phyloP scores from a whole-genome alignment of 2,888 invertebrate species.

The Caenorhabditis becei region DNA sequence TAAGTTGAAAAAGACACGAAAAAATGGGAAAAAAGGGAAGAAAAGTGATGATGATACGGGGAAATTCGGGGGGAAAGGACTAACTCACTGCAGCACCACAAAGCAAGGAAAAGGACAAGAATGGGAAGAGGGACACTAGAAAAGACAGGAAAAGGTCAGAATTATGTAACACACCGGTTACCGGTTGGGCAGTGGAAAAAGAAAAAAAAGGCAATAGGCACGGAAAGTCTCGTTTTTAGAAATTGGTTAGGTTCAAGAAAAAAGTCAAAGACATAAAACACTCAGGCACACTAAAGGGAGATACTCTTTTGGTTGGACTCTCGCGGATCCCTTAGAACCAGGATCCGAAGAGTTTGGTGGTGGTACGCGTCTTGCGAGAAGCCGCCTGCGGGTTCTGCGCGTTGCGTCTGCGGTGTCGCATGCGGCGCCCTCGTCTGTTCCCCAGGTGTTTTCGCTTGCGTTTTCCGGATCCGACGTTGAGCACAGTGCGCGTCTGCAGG shows the following conservation, averaged over 20 bases:
- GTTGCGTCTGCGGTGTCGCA: slow-evolving; percentile 69
- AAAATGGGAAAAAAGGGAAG: slow-evolving; percentile 4
- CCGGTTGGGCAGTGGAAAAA: slow-evolving; percentile 48
- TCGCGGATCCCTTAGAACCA: slow-evolving; percentile 40
- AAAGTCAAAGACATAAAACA: slow-evolving; percentile 32
- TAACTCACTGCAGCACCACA: slow-evolving; percentile 52
- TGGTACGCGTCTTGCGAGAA: slow-evolving; percentile 28
- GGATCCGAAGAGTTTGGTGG: slow-evolving; percentile 56
- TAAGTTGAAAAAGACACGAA: slow-evolving; percentile 21
- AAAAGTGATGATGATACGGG: slow-evolving; percentile 12
- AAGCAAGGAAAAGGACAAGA: slow-evolving; percentile 43
- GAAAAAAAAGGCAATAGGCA: slow-evolving; percentile 12
- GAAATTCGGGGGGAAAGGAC: slow-evolving; percentile 7
- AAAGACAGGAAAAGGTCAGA: slow-evolving; percentile 19
- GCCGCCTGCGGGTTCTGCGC: slow-evolving; percentile 35
- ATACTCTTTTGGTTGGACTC: slow-evolving; percentile 12
- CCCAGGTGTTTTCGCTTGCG: slow-evolving; percentile 79
- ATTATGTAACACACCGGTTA: slow-evolving; percentile 57
- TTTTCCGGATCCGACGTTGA: slow-evolving; percentile 79
- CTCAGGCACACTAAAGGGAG: slow-evolving; percentile 48
- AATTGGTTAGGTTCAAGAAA: slow-evolving; percentile 38
- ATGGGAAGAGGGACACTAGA: slow-evolving; percentile 13
- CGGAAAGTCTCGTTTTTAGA: slow-evolving; percentile 30
- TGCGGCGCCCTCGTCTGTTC: slow-evolving; percentile 65
- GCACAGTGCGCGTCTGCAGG: slow-evolving; percentile 76